Evolutionary conservation across 2,113 vertebrate species (phyloP).

Genomic region (Kryptolebias marmoratus): DNA sequence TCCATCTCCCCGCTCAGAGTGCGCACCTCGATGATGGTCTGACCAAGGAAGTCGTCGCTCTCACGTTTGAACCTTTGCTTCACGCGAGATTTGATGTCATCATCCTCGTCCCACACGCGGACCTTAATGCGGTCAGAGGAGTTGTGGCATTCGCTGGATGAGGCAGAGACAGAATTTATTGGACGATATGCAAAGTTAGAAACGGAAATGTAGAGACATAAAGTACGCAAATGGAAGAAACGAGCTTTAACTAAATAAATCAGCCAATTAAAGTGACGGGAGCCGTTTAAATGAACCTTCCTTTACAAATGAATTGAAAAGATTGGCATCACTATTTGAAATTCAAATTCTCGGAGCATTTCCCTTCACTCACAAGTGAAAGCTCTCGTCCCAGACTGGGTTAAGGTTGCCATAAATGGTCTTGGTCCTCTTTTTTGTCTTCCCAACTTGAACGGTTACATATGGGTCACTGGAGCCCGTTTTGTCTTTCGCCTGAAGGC

Average conservation of each 20-base stretch:
- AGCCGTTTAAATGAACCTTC: too few relatives aligned
- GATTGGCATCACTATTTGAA: background rate
- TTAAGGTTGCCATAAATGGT: conserved; percentile 99
- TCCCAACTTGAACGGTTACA: conserved; percentile 97
- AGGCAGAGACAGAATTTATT: conserved; percentile 4
- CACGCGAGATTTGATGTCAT: conserved; percentile 96
- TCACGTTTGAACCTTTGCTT: conserved; percentile 97
- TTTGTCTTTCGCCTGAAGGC: conserved; percentile 98
- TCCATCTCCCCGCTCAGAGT: conserved; percentile 99
- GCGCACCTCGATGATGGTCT: conserved; percentile 98
- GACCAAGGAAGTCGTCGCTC: conserved; percentile 94
- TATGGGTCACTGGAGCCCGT: conserved; percentile 97
- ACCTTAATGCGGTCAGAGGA: conserved; percentile 98
- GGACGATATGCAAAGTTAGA: background rate
- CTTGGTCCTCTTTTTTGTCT: conserved; percentile 98
- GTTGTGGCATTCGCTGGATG: conserved; percentile 95
- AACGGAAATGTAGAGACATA: background rate
- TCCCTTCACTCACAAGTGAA: conserved; percentile 91
- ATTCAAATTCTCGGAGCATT: background rate
- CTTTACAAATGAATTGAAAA: background rate
- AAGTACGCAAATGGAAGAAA: background rate
- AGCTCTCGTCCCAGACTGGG: conserved; percentile 97
- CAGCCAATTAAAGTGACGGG: too few relatives aligned
- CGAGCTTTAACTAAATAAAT: background rate
- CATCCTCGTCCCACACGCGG: conserved; percentile 96